Base-by-base conservation (phyloP, 1,140 invertebrate species). In the Drosophila bocqueti region DNA sequence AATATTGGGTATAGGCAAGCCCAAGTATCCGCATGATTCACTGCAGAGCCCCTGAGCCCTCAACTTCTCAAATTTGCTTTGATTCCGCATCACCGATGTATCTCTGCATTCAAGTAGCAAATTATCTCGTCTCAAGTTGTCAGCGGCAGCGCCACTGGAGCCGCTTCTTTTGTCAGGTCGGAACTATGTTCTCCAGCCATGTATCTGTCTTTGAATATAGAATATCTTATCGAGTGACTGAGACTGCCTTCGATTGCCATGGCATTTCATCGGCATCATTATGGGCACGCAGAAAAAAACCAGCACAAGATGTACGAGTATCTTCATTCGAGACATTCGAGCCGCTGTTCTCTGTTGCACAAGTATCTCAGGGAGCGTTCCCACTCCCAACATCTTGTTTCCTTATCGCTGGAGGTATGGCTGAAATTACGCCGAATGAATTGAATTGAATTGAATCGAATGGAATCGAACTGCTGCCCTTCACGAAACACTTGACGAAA, bases 41-140 rank as follows among this genome's bases (percentile, higher is more conserved):
- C 57, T 21, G 6, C 24, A 13, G 24, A n/a, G 47, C 26, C 15
- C 29, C n/a, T 18, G 40, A 59, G 40, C 67, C 64, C 61, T 43
- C 64, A 76, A 65, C 59, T 46, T 57, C 65, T 76, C 67, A 65
- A 63, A 61, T 67, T 74, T 67, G 45, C 57, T 73, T 72, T 65
- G 55, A 73, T 61, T 67, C 47, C 46, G 47, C 65, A 83, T 78
- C 65, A 71, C 64, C 72, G 73, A 79, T 58, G 46, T 63, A 67
- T 71, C 80, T 86, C 52, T 45, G 67, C 55, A 67, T 68, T 90
- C 71, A 84, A 89, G 85, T 85, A 85, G 85, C 85, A 89, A 89
- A 89, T 90, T 90, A 89, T 90, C 75, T 85, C 83, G 85, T 89
- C 85, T 89, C 85, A 79, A 89, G 85, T 81, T 89, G 85, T 90